phyloP scores from a whole-genome alignment of 2,797 vertebrate species.

The Neoniphon sammara region DNA sequence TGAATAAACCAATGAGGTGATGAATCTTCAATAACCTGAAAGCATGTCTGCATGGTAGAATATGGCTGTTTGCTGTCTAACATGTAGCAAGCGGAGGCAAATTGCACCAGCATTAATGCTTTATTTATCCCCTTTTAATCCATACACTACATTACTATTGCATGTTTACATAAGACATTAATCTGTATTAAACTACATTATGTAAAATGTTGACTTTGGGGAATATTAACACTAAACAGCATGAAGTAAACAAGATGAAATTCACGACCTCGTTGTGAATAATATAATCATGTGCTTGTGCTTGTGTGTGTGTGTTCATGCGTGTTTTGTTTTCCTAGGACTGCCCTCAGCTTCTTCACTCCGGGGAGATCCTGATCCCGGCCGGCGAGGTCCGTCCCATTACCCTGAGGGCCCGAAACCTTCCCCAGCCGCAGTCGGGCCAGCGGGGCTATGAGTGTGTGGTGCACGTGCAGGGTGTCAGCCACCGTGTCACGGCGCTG shows the following conservation, averaged over 20 bases:
- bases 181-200: background rate
- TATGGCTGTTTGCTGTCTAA: background rate
- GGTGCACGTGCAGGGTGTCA: slow-evolving; percentile 88
- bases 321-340: slow-evolving; percentile 78
- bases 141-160: slow-evolving; percentile 32
- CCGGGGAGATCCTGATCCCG: slow-evolving; percentile 92
- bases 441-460: slow-evolving; percentile 96
- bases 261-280: background rate
- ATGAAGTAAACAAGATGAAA: background rate
- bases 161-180: slow-evolving; percentile 24
- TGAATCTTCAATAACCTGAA: background rate
- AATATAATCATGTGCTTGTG: background rate
- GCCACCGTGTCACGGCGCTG: slow-evolving; percentile 92
- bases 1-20: background rate
- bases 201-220: slow-evolving; percentile 15
- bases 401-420: slow-evolving; percentile 91
- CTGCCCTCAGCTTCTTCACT: slow-evolving; percentile 93
- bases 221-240: slow-evolving; percentile 3
- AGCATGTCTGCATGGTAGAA: background rate
- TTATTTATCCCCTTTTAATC: slow-evolving; percentile 5
- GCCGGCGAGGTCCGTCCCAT: slow-evolving; percentile 95
- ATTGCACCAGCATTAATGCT: background rate
- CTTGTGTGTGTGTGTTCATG: background rate
- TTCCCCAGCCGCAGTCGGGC: slow-evolving; percentile 95
- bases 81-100: background rate